Base-by-base conservation (phyloP, 1,140 invertebrate species). In the Dinoponera quadriceps region DNA sequence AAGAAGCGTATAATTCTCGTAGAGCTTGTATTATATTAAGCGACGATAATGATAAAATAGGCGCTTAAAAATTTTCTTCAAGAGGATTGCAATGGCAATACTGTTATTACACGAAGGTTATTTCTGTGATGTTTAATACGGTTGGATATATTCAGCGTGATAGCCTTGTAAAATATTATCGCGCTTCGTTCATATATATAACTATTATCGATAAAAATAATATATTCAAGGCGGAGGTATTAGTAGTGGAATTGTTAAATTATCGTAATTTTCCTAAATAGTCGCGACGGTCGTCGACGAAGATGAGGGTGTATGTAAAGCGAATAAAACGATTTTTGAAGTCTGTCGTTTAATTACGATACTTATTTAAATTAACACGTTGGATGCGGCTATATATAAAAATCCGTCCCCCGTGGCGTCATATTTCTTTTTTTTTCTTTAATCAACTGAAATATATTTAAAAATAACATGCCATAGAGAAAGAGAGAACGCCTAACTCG, bases 261-360 rank as follows among this genome's bases (percentile, higher is more conserved):
- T 86, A 82, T 44, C 85, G 63, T 86, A 85, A 86, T 86, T 85
- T 80, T 83, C 65, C 62, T 82, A 85, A 85, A 68, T 85, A 68
- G 54, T 13, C 29, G 2, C 59, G 13, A 49, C 51, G 44, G 74
- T 0, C 22, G 14, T 55, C 22, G 13, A 51, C 72, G 54, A 51
- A 65, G 38, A 69, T 73, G 60, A 85, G 65, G 48, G 27, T 55
- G n/a, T 85, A 85, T 65, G 44, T 71, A 73, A 83, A 51, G 18
- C 33, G 62, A 84, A 80, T 33, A 73, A 77, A 83, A 48, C 25
- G 27, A 51, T 82, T 73, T 73, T 57, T 59, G 20, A 73, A 73
- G 38, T 82, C 49, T 72, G 38, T 25, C 29, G 38, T 82, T 60
- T 51, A 75, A 44, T 65, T 14, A 60, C 48, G 33, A 18, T 59